A percentile compares a stretch with the other conserved stretches of the same genome.
Evolutionary conservation across 2,113 vertebrate species (phyloP).

Genomic region (Crotalus horridus): DNA sequence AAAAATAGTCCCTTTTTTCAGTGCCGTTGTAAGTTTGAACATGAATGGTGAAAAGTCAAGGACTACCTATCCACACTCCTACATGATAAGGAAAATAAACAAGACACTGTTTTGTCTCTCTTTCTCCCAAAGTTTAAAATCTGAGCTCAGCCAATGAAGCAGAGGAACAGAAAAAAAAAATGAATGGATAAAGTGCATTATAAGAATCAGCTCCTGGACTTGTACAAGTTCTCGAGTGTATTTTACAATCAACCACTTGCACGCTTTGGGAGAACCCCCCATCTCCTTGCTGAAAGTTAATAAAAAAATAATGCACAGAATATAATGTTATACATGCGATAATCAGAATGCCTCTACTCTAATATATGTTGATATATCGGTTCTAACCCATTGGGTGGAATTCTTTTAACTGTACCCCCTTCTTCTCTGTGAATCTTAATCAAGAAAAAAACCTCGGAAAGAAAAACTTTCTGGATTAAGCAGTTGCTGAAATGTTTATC

Average conservation of each 20-base stretch:
- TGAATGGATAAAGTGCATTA: not conserved
- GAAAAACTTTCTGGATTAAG: not conserved
- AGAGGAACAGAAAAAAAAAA: not conserved
- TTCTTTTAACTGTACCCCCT: not conserved
- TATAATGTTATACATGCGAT: not conserved
- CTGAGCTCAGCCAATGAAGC: not conserved
- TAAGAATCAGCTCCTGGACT: not conserved
- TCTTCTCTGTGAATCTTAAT: not conserved
- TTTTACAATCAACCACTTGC: not conserved
- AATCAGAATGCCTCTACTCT: not conserved
- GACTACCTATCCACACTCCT: not conserved
- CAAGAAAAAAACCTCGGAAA: not conserved
- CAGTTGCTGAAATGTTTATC: not conserved
- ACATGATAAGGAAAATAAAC: not conserved
- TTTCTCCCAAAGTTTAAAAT: not conserved
- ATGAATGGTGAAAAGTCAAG: too few relatives aligned
- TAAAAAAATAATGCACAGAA: not conserved
- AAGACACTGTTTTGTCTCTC: not conserved
- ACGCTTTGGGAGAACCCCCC: not conserved
- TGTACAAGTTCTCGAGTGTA: not conserved
- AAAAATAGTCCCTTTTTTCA: too few relatives aligned
- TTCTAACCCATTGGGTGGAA: not conserved
- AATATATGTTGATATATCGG: not conserved
- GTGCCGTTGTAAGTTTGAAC: too few relatives aligned
- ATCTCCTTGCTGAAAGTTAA: not conserved